Percentiles rank a stretch among this genome's conserved stretches.
phyloP scores from a whole-genome alignment of 2,113 vertebrate genomes.

The Verasper variegatus region DNA sequence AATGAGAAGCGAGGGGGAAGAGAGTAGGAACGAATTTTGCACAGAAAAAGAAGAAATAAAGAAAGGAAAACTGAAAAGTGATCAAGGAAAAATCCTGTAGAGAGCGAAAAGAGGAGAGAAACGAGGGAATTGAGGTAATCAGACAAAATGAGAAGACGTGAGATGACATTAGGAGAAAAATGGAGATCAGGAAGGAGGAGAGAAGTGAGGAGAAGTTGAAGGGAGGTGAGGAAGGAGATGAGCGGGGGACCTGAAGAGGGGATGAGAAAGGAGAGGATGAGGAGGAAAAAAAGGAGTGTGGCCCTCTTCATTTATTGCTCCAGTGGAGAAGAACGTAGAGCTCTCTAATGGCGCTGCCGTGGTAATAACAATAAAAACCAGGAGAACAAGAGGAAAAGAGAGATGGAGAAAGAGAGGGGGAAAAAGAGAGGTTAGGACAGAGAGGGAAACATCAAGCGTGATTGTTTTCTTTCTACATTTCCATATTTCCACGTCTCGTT shows the following conservation, averaged over 20 bases:
- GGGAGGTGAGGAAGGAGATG: conserved; percentile 45
- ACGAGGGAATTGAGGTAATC: not conserved
- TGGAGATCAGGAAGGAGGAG: conserved; percentile 3
- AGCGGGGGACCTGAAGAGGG: conserved; percentile 56
- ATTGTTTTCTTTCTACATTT: conserved; percentile 78
- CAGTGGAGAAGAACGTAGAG: conserved; percentile 99
- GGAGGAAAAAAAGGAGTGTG: conserved; percentile 75
- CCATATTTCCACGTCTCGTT: conserved; percentile 66
- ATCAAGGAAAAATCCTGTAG: not conserved
- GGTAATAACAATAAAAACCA: conserved; percentile 94
- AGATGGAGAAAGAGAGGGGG: conserved; percentile 44
- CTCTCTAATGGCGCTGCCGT: conserved; percentile 97
- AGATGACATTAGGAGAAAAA: not conserved
- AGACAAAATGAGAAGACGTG: not conserved
- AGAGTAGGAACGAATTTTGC: not conserved
- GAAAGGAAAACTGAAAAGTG: not conserved
- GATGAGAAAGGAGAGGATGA: conserved; percentile 67
- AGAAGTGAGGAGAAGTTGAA: conserved; percentile 9
- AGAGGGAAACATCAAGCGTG: conserved; percentile 65
- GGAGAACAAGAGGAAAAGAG: conserved; percentile 65
- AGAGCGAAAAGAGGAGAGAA: not conserved
- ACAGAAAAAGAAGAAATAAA: not conserved
- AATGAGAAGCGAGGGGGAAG: conserved; percentile 8
- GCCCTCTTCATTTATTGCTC: conserved; percentile 99
- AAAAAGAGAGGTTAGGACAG: conserved; percentile 71